Conservation (phyloP, 2,797 vertebrate species). For the Triplophysa bombifrons region DNA sequence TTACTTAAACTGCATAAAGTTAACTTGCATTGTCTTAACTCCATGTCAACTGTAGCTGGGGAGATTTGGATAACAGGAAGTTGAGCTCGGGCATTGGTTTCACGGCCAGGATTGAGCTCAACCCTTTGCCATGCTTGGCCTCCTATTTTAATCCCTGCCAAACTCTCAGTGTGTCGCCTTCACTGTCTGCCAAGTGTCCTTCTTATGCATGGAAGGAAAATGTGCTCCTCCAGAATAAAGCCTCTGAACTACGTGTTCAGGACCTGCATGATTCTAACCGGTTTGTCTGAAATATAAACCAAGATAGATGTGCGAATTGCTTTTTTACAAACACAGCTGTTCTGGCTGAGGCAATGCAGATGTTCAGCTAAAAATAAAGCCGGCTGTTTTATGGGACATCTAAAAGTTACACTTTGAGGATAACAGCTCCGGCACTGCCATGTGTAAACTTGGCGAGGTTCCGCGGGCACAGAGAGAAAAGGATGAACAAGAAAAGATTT, state of each 20-base stretch:
- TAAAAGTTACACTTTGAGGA: slow-evolving; percentile 52
- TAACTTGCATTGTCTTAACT: slow-evolving; percentile 58
- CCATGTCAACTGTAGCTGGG: slow-evolving; percentile 67
- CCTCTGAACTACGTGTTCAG: not conserved
- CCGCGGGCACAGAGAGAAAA: slow-evolving; percentile 44
- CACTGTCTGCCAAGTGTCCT: slow-evolving; percentile 6
- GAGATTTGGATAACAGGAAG: slow-evolving; percentile 73
- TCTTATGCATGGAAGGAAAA: not conserved
- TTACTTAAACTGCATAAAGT: slow-evolving; percentile 61
- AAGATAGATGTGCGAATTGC: slow-evolving; percentile 30
- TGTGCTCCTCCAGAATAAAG: not conserved
- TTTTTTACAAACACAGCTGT: slow-evolving; percentile 63
- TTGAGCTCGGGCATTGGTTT: slow-evolving; percentile 16
- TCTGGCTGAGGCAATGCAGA: slow-evolving; percentile 63
- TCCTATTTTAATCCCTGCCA: slow-evolving; percentile 20
- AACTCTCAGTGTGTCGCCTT: not conserved
- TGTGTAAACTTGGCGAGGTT: slow-evolving; percentile 41
- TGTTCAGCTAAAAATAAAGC: slow-evolving; percentile 70
- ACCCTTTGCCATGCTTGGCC: not conserved
- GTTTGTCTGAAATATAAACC: slow-evolving; percentile 50
- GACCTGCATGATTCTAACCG: slow-evolving; percentile 22
- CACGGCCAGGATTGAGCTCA: slow-evolving; percentile 2
- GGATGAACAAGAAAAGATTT: slow-evolving; percentile 50
- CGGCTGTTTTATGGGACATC: slow-evolving; percentile 47
- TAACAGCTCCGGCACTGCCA: slow-evolving; percentile 36